Conservation (phyloP, 2,888 invertebrate genomes). For the Synergus umbraculus region DNA sequence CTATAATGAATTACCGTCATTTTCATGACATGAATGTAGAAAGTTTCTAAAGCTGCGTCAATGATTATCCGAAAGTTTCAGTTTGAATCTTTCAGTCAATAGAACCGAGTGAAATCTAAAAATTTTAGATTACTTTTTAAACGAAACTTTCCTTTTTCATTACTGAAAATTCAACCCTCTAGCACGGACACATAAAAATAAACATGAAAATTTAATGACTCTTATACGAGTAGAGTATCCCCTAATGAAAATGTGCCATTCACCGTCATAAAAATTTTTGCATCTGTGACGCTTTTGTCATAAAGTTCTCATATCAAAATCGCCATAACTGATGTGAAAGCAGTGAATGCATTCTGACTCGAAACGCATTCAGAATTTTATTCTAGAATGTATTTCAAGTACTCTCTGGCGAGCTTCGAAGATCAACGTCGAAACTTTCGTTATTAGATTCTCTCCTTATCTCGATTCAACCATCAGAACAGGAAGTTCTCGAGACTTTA, state of each 20-base stretch:
- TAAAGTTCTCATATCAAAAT: neutral
- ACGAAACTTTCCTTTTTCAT: neutral
- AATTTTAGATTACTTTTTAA: neutral
- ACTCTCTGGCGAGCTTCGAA: neutral
- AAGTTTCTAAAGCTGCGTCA: too few species aligned
- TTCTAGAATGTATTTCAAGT: neutral
- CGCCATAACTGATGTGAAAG: neutral
- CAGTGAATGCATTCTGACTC: neutral
- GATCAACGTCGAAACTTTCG: conserved; percentile 5
- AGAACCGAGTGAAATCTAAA: too few species aligned
- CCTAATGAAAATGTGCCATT: neutral
- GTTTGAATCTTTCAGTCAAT: too few species aligned
- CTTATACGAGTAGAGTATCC: neutral
- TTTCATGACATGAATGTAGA: too few species aligned
- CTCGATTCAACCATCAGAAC: neutral
- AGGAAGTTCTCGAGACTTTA: neutral
- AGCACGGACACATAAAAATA: neutral
- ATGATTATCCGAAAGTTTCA: too few species aligned
- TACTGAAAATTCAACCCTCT: neutral
- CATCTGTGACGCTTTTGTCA: neutral
- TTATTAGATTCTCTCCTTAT: neutral
- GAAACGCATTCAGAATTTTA: neutral
- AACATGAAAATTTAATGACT: neutral
- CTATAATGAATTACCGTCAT: neutral
- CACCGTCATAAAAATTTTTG: neutral